phyloP scores from a whole-genome alignment of 37 sponge, comb jelly and placozoan genomes.

The Chondrilla cf. caribensis region DNA sequence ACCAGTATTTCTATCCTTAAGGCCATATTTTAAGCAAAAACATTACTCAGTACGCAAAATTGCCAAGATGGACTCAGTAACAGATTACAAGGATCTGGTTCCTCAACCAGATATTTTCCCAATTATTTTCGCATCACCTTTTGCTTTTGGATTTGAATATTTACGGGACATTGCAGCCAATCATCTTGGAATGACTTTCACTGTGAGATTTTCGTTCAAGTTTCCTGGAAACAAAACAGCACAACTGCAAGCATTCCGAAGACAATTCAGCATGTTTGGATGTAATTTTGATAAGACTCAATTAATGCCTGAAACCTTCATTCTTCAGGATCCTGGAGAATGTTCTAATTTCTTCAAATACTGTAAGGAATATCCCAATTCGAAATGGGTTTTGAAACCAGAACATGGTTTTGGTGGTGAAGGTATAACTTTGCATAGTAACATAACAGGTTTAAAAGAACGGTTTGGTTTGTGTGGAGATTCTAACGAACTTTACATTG shows the following conservation, averaged over 20 bases:
- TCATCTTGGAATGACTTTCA: conserved; percentile 33
- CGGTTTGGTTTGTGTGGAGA: conserved; percentile 45
- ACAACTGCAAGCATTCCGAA: conserved; percentile 49
- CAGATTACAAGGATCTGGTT: too few relatives aligned
- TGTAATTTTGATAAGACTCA: conserved; percentile 44
- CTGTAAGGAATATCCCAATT: background rate
- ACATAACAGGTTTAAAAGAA: conserved; percentile 11
- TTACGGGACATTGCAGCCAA: conserved; percentile 21
- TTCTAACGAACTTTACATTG: conserved; percentile 34
- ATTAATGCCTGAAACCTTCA: conserved; percentile 71
- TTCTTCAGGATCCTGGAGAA: conserved; percentile 40
- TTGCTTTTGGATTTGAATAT: background rate
- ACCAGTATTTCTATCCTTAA: too few relatives aligned
- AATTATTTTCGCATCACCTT: conserved; percentile 26
- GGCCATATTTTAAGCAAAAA: too few relatives aligned
- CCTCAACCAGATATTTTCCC: conserved; percentile 4
- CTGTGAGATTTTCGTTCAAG: conserved; percentile 46
- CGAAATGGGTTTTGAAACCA: conserved; percentile 76
- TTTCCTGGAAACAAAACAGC: conserved; percentile 66
- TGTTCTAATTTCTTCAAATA: conserved; percentile 67
- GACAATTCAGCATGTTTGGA: conserved; percentile 31
- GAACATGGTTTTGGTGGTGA: conserved; percentile 71
- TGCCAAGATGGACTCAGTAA: too few relatives aligned
- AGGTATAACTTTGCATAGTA: conserved; percentile 54
- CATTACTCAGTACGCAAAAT: too few relatives aligned